Evolutionary conservation across 1,140 invertebrate species (phyloP), one percentile per base, ranked within the genome.

Genomic region (Bilobella aurantiaca): DNA sequence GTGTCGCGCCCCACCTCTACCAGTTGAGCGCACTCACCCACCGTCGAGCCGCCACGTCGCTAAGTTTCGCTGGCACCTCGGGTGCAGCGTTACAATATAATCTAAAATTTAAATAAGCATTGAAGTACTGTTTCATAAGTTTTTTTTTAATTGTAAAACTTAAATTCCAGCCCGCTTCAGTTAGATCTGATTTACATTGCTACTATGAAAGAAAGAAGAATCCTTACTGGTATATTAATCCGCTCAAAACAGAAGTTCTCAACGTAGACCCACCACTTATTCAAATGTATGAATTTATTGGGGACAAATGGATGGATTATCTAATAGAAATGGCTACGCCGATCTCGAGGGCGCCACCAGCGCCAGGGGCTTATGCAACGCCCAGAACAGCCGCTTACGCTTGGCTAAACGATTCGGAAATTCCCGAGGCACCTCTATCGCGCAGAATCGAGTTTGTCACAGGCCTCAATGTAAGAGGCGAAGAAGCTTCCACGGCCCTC

Each of bases 361-460:
- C 56, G 27, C 58, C 32, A 28, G 31, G 32, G 1, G 58, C 67
- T 18, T 60, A 62, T 23, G 65, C 63, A 14, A 72, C 70, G 8
- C 70, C 70, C 12, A 49, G 70, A 42, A 69, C 70, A 16, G 70
- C 70, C 2, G 64, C 67, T 1, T 72, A 72, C 57, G 69, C 69
- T 16, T 67, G 70, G 70, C 63, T 72, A 3, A 62, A 64, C 53
- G 70, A 72, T 56, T 65, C 56, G 16, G 64, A 72, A 28, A 69
- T 72, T 60, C 61, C 65, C 32, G 18, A 58, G 1, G 53, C 57
- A 34, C 27, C 63, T 16, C 31, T 66, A 1, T 53, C 25, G 3
- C 25, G 23, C 27, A 3, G 37, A 27, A 63, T 63, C 31, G 60
- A 37, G 25, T 47, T 42, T 29, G 56, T 66, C 31, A 66, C 64